Conservation (phyloP, 1,140 invertebrate genomes). For the Triops cancriformis region DNA sequence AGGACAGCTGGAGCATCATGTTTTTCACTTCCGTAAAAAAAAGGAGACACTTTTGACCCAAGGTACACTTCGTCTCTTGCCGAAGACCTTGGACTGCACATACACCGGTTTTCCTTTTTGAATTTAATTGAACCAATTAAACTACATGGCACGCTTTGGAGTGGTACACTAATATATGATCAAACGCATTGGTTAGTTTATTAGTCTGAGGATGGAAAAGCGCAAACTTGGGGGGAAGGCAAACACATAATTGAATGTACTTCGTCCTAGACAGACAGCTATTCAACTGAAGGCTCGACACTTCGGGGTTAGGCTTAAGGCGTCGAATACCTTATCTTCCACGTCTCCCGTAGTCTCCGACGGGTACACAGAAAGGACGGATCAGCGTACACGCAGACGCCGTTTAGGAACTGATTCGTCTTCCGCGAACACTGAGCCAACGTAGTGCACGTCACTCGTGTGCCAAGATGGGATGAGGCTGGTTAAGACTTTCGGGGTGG, state of each 20-base stretch:
- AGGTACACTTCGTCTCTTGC: too few species aligned
- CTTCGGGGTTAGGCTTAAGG: slow-evolving; percentile 3
- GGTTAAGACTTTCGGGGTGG: background rate
- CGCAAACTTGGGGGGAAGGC: background rate
- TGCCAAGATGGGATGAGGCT: background rate
- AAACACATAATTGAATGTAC: background rate
- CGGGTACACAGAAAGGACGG: background rate
- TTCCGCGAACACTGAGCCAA: background rate
- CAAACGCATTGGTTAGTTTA: background rate
- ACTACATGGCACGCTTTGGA: too few species aligned
- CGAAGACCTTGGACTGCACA: too few species aligned
- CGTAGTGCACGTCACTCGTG: background rate
- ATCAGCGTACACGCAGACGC: background rate
- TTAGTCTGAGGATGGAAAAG: background rate
- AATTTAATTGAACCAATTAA: too few species aligned
- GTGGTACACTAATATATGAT: background rate
- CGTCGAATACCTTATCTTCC: background rate
- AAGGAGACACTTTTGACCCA: background rate
- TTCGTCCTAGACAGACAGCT: background rate
- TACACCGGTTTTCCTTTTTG: too few species aligned
- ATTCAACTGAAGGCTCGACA: background rate
- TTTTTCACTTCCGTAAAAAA: background rate
- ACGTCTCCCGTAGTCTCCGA: background rate
- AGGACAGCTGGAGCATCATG: background rate
- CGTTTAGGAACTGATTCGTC: background rate